Evolutionary conservation across 1,140 invertebrate species (phyloP), one percentile per base, ranked within the genome.

Genomic region (Papilio helenus): DNA sequence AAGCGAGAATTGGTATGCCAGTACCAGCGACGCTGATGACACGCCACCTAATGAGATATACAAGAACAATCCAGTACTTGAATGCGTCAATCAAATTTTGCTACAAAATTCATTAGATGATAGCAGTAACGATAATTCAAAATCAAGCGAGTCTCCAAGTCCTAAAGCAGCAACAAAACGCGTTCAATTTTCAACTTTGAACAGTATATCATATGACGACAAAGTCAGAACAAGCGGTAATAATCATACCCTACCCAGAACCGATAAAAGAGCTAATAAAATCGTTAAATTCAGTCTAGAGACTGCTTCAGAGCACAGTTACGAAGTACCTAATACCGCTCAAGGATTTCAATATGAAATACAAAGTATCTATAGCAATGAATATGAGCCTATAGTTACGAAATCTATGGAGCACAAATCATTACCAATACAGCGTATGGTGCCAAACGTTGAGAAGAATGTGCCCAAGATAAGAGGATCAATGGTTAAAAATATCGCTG

Each of bases 81-180:
- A 97, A 87, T 97, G 97, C 85, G 97, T 97, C 42, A 97, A 97
- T 94, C 97, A 97, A 90, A 97, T 97, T 81, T 92, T 97, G 8
- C 88, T 97, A 18, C 95, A 96, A 87, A 96, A 96, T 83, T 95
- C 93, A 18, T 87, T 95, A 81, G 94, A 95, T 82, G 94, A 95
- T 79, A 95, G 92, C 81, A 94, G 93, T 74, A 93, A 94, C 81
- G 94, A 95, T 82, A 94, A 92, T 79, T 94, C 92, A 29, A 94
- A 94, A 82, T 93, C 91, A 74, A 94, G 93, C 84, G 91, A 94
- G 87, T 83, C 92, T 51, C 90, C 93, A 7, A 94, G 94, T 81
- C 94, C 94, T 20, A 95, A 95, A 87, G 80, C 93, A 71, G 85
- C 93, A 14, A 93, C 94, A 16, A 95, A 95, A 85, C 87, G 94